Evolutionary conservation across 2,888 invertebrate genomes (phyloP), one percentile per base, ranked within the genome.

Genomic region (Nomada ruficornis): DNA sequence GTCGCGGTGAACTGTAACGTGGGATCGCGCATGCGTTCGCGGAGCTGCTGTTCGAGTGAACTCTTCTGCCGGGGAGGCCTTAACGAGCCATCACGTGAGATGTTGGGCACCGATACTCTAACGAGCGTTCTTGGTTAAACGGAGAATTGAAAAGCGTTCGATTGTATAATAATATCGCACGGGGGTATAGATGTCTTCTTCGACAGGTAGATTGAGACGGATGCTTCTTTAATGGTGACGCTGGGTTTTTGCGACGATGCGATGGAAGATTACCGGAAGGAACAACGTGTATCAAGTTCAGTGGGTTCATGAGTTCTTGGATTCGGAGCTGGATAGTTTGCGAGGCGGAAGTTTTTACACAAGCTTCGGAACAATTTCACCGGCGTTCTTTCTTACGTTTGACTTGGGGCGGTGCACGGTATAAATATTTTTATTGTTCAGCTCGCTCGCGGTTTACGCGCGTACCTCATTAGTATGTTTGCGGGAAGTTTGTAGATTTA

Each of bases 1-100:
- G 20, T 60, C 55, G 55, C 36, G 54, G 44, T 15, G 64, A 73
- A 73, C 55, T 64, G 72, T 64, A 64, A 55, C 72, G 72, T 73
- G 72, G 64, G 72, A 64, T 73, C 64, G 64, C 64, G 55, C 72
- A 29, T 54, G 64, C 55, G 55, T 20, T 42, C 20, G 20, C 9
- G 7, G 7, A 13, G 54, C 7, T n/a, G n/a, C 9, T 47, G 55
- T 64, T 64, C 54, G 44, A n/a, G n/a, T 55, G 42, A 63, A 63
- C 55, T 44, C n/a, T 55, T 23, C 36, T 18, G 54, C 36, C 20
- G 29, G 20, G 23, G 36, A 11, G 15, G 47, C 36, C 36, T 20
- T 68, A 42, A 60, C 59, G 52, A 47, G 47, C n/a, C 15, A 54
- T 67, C 67, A 52, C 67, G 67, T 36, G 67, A 67, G 52, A 52